Evolutionary conservation across 1,140 invertebrate species (phyloP).

Genomic region (Centruroides sculpturatus): DNA sequence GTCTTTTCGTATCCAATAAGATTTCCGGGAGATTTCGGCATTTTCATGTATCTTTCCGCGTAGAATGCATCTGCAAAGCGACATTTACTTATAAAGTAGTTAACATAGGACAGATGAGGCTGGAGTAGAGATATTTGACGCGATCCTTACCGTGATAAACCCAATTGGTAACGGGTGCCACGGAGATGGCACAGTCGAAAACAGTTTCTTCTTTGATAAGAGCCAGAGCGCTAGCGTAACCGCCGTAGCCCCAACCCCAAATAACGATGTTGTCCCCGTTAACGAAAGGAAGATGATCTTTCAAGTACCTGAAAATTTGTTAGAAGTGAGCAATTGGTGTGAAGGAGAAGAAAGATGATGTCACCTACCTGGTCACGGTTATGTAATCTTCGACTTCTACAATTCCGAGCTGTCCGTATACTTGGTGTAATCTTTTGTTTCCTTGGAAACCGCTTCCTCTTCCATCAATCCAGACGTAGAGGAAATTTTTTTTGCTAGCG

Average conservation of each 20-base stretch:
- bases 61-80: slow-evolving; percentile 66
- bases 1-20: slow-evolving; percentile 74
- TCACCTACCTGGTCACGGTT: slow-evolving; percentile 60
- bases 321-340: too few relatives aligned
- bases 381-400: slow-evolving; percentile 79
- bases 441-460: slow-evolving; percentile 72
- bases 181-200: slow-evolving; percentile 78
- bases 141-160: slow-evolving; percentile 66
- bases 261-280: slow-evolving; percentile 71
- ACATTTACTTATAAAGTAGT: too few relatives aligned
- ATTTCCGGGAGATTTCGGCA: slow-evolving; percentile 60
- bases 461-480: slow-evolving; percentile 76
- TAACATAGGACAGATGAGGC: too few relatives aligned
- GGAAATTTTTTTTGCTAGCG: slow-evolving; percentile 61
- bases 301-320: background rate
- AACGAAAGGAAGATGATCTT: slow-evolving; percentile 64
- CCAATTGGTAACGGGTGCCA: slow-evolving; percentile 86
- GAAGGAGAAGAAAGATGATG: too few relatives aligned
- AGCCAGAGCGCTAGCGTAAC: slow-evolving; percentile 67
- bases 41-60: slow-evolving; percentile 82
- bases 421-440: slow-evolving; percentile 61
- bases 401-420: slow-evolving; percentile 66
- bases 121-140: too few relatives aligned
- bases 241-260: slow-evolving; percentile 81
- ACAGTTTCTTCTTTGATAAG: slow-evolving; percentile 60